Percentiles rank a stretch among this genome's conserved stretches.
Evolutionary conservation across 2,113 vertebrate genomes (phyloP).

Genomic region (Chaetodon trifascialis): DNA sequence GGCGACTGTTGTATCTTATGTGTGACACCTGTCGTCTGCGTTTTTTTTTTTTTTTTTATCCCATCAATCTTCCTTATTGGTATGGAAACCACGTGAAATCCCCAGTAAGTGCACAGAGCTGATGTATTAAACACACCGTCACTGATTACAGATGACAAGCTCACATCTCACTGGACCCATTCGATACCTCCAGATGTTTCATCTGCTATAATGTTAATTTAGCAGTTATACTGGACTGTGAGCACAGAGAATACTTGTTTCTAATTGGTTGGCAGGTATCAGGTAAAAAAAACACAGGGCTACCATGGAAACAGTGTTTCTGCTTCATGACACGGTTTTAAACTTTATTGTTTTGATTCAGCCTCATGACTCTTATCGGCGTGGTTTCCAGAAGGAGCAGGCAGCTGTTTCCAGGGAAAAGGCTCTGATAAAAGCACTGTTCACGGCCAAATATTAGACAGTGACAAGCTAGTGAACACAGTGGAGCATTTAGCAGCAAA

Average conservation of each 20-base stretch:
- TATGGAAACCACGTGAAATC: conserved; percentile 33
- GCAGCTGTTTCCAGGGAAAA: not conserved
- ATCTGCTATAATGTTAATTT: not conserved
- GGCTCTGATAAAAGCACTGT: not conserved
- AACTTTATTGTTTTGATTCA: conserved; percentile 1
- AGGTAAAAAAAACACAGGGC: not conserved
- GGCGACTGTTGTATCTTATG: not conserved
- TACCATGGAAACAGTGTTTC: conserved; percentile 10
- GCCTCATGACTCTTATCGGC: not conserved
- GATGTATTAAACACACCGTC: conserved; percentile 47
- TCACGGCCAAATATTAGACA: not conserved
- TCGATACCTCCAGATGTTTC: not conserved
- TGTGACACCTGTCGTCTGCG: conserved; percentile 42
- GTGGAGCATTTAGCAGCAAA: no score
- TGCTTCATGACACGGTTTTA: not conserved
- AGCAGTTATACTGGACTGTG: not conserved
- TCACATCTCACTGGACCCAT: not conserved
- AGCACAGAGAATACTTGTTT: not conserved
- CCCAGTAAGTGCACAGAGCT: conserved; percentile 2
- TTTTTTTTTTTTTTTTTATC: not conserved
- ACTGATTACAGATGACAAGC: conserved; percentile 52
- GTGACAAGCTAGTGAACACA: no score
- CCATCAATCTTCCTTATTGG: conserved; percentile 42
- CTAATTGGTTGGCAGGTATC: not conserved
- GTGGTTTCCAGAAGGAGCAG: not conserved